A percentile compares a stretch with the other conserved stretches of the same genome.
These are phyloP conservation scores for Celastrina argiolus DNA, from an alignment of 2,888 invertebrate species.

Conservation along the genomic window DNA sequence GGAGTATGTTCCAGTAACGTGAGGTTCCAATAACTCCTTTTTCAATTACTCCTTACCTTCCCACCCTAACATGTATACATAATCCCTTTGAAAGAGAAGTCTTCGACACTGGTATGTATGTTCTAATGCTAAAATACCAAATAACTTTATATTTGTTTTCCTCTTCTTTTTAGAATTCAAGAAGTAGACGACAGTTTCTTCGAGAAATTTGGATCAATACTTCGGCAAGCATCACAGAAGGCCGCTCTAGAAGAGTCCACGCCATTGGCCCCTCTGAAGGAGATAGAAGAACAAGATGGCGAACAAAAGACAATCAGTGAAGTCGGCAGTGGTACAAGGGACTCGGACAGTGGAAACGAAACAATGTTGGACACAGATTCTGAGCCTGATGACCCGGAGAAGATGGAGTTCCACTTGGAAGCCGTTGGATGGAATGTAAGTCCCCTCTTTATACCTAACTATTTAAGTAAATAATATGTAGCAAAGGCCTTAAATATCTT, in stretches of 20 bases:
- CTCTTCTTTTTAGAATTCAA: conserved; percentile 80
- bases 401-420: conserved; percentile 79
- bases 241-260: conserved; percentile 77
- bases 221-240: conserved; percentile 80
- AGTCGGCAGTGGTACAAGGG: conserved; percentile 54
- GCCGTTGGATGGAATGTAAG: conserved; percentile 88
- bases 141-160: no score
- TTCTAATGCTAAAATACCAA: no score
- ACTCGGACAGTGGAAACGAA: conserved; percentile 75
- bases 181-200: conserved; percentile 91
- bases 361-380: conserved; percentile 81
- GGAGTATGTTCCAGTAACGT: no score
- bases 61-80: no score
- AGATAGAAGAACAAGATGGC: conserved; percentile 62
- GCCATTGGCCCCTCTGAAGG: conserved; percentile 73
- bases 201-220: conserved; percentile 87
- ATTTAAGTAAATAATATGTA: no score
- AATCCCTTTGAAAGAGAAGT: no score
- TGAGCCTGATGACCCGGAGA: conserved; percentile 81
- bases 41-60: no score
- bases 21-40: no score
- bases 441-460: no score
- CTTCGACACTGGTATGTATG: no score
- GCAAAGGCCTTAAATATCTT: no score
- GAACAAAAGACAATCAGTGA: conserved; percentile 57